Conservation (phyloP, 2,888 invertebrate species). For the Drosophila infuscata region DNA sequence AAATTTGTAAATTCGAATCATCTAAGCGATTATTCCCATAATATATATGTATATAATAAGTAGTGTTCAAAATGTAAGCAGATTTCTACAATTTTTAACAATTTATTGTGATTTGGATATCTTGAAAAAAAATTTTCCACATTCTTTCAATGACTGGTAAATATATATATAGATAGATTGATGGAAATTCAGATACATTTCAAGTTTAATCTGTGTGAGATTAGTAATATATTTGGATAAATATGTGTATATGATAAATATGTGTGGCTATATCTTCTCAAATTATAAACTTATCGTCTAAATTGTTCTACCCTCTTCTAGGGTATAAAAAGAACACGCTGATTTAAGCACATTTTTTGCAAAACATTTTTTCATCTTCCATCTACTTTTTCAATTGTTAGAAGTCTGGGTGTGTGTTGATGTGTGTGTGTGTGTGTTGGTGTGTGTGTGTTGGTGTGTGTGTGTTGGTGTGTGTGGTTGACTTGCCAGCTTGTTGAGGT, state of each 20-base stretch:
- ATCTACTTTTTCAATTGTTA: slow-evolving; percentile 21
- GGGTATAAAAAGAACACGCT: slow-evolving; percentile 52
- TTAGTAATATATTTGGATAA: not conserved
- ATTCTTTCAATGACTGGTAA: not conserved
- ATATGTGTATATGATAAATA: not conserved
- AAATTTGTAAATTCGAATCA: not conserved
- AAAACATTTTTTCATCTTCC: slow-evolving; percentile 34
- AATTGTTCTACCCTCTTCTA: not conserved
- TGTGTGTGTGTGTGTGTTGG: not conserved
- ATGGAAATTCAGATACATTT: not conserved
- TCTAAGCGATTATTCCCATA: not conserved
- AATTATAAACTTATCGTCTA: no score
- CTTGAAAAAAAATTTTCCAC: not conserved
- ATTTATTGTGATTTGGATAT: not conserved
- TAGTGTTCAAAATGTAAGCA: not conserved
- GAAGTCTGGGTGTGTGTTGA: not conserved
- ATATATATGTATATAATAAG: not conserved
- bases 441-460: slow-evolving; percentile 4
- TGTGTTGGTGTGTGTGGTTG: slow-evolving; percentile 23
- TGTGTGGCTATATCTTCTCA: not conserved
- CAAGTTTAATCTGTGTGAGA: not conserved
- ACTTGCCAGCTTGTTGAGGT: slow-evolving; percentile 72
- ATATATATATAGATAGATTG: not conserved
- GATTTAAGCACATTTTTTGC: slow-evolving; percentile 69
- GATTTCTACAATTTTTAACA: not conserved